Conservation (phyloP, 2,888 invertebrate species). For the Buathra laborator region DNA sequence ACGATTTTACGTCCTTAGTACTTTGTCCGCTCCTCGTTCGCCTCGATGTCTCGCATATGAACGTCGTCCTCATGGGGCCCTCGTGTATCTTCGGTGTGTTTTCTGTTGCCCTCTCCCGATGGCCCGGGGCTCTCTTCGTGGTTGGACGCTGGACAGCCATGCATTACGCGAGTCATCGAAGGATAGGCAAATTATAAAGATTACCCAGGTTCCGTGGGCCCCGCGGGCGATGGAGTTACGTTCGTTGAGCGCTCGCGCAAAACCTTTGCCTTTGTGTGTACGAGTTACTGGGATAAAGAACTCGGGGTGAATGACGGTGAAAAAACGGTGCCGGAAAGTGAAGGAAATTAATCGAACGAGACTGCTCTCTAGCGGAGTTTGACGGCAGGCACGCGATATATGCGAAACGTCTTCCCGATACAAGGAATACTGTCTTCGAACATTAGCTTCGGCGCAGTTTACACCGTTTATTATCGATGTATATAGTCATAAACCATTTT, state of each 20-base stretch:
- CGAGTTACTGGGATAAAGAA: not conserved
- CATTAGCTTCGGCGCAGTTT: no score
- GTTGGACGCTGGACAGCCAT: constrained; percentile 70
- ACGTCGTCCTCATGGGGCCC: not conserved
- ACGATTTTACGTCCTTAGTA: not conserved
- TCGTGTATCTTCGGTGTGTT: constrained; percentile 25
- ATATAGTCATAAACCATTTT: no score
- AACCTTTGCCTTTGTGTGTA: constrained; percentile 36
- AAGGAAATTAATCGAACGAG: constrained; percentile 38
- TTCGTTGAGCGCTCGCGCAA: constrained; percentile 40
- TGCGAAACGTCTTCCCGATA: no score
- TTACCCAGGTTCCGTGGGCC: constrained; percentile 64
- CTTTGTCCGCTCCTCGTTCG: constrained; percentile 1
- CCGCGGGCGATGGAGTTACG: constrained; percentile 54
- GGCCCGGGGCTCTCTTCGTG: constrained; percentile 66
- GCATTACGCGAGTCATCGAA: constrained; percentile 75
- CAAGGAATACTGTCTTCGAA: no score
- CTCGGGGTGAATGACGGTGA: not conserved
- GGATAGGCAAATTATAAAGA: constrained; percentile 76
- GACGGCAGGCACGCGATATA: no score
- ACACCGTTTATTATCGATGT: no score
- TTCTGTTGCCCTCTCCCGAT: constrained; percentile 20
- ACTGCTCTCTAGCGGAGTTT: no score
- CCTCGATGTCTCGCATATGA: not conserved
- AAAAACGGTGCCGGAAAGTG: not conserved